Evolutionary conservation across 37 sponge, comb jelly and placozoan species (phyloP).

Genomic region (Mnemiopsis leidyi): DNA sequence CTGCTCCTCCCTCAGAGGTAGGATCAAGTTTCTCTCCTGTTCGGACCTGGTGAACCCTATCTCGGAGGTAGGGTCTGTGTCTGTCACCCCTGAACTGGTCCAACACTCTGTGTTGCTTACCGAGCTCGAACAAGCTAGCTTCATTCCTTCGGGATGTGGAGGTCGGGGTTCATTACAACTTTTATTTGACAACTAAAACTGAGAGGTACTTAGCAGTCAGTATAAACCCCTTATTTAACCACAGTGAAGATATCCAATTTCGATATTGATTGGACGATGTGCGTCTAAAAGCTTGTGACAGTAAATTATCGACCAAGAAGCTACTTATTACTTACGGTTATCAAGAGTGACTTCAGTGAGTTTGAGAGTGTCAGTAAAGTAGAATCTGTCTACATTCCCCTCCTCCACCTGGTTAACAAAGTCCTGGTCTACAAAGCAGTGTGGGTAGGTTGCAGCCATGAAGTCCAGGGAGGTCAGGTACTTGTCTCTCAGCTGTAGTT

Average conservation of each 20-base stretch:
- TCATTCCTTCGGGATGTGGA: too few species aligned
- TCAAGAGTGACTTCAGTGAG: neutral
- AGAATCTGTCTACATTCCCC: neutral
- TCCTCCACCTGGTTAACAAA: neutral
- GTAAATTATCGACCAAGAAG: too few species aligned
- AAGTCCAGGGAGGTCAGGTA: neutral
- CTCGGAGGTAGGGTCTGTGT: neutral
- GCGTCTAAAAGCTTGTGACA: too few species aligned
- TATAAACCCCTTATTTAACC: too few species aligned
- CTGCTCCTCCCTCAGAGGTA: neutral
- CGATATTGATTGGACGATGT: too few species aligned
- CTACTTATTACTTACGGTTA: neutral
- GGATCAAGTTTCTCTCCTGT: neutral
- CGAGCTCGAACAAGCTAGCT: neutral
- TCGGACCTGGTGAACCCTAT: neutral
- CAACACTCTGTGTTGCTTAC: neutral
- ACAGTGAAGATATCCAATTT: too few species aligned
- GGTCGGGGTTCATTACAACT: too few species aligned
- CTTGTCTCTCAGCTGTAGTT: neutral
- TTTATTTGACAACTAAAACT: too few species aligned
- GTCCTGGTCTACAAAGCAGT: neutral
- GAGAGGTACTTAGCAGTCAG: too few species aligned
- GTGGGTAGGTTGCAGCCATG: neutral
- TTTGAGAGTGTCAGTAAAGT: neutral
- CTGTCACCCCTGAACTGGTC: neutral